A percentile compares a stretch with the other conserved stretches of the same genome.
Evolutionary conservation across 2,113 vertebrate genomes (phyloP).

Genomic region (Bos javanicus): DNA sequence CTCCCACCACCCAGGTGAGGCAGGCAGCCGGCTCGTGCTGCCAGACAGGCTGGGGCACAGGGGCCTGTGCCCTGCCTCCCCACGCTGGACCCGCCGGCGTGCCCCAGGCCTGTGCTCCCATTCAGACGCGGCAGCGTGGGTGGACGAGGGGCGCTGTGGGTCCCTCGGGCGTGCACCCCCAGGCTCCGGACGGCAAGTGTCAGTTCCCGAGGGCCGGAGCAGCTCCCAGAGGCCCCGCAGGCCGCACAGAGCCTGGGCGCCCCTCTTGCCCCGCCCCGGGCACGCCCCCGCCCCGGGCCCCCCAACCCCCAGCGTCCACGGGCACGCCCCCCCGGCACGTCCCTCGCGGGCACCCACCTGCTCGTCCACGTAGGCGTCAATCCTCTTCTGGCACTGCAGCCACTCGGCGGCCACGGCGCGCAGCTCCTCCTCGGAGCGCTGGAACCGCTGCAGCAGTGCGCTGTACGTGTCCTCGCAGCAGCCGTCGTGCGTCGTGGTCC

Average conservation of each 20-base stretch:
- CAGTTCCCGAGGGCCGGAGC: neutral
- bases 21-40: neutral
- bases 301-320: accelerated
- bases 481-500: constrained; percentile 90
- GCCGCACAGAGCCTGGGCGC: neutral
- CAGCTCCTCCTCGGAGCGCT: constrained; percentile 93
- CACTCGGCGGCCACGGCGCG: constrained; percentile 90
- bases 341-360: constrained; percentile 83
- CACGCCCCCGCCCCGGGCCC: accelerated
- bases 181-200: neutral
- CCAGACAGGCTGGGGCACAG: neutral
- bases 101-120: neutral
- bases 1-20: neutral
- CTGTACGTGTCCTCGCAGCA: constrained; percentile 93
- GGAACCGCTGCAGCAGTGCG: constrained; percentile 92
- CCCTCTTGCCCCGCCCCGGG: accelerated
- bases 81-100: neutral
- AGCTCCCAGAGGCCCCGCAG: neutral
- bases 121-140: neutral
- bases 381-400: constrained; percentile 97
- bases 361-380: constrained; percentile 97
- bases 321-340: accelerated
- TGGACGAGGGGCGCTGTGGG: neutral
- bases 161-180: accelerated
- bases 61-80: neutral